Conservation (phyloP, 2,797 vertebrate species). For the Petrocephalus sullivani region DNA sequence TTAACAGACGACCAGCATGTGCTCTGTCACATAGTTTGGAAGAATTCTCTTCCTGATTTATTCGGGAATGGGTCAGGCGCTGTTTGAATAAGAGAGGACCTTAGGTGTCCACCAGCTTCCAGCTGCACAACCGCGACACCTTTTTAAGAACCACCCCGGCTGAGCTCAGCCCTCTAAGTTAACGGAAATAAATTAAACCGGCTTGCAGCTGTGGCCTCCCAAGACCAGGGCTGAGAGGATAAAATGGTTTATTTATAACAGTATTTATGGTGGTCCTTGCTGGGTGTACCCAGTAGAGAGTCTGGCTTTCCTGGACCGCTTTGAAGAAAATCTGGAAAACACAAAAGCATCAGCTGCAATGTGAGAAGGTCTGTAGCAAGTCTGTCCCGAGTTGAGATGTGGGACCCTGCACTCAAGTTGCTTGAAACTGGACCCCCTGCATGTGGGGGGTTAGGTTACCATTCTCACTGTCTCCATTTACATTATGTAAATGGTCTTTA, state of each 20-base stretch:
- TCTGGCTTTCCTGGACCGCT: not conserved
- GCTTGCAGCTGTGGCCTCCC: not conserved
- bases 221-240: not conserved
- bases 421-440: not conserved
- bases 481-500: not conserved
- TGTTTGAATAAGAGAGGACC: not conserved
- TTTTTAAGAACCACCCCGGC: not conserved
- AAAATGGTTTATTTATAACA: not conserved
- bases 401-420: not conserved
- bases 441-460: not conserved
- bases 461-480: not conserved
- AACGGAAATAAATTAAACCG: not conserved
- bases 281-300: not conserved
- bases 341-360: not conserved
- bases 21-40: not conserved
- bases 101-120: not conserved
- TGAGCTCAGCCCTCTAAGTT: not conserved
- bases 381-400: not conserved
- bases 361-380: not conserved
- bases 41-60: not conserved
- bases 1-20: not conserved
- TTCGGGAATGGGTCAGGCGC: not conserved
- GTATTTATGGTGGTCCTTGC: conserved; percentile 1
- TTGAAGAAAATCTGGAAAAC: not conserved
- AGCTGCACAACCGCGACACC: not conserved